Evolutionary conservation across 64 coral and sea anemone species (phyloP), one percentile per base, ranked within the genome.

Genomic region (Platygyra sinensis): DNA sequence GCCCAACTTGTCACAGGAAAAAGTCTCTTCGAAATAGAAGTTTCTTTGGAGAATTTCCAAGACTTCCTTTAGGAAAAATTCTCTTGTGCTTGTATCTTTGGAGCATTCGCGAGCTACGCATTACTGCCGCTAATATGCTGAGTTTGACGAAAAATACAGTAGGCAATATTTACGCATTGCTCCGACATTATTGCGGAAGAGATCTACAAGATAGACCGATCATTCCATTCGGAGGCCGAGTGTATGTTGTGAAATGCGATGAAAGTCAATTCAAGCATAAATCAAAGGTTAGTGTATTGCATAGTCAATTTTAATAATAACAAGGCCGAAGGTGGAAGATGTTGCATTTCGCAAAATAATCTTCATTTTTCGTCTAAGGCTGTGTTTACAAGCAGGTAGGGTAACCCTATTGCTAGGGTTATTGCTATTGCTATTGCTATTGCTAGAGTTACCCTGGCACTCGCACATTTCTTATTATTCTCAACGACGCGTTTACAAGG

Each of bases 241-340:
- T 63, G 15, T 79, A 67, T 22, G 25, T 89, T 2, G 42, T 72
- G 0, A 80, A 89, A 28, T 79, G 75, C 17, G 87, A 89, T 61
- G 87, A 89, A 54, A 79, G 87, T 69, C 75, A 89, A 52, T 89
- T 89, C 60, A 79, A 88, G 25, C 86, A 88, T 52, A 88, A 88
- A n/a, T 73, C 67, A 54, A 87, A 87, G 67, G n/a, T 87, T 46
- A 46, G 42, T 46, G 42, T 46, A 46, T 6, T 46, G 42, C 42
- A 46, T 46, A 46, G 42, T 46, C 42, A 46, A 46, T 46, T 46
- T 46, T 46, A 46, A 46, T 46, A 8, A 46, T 6, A 46, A 46
- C 7, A 46, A 46, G 42, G 42, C 5, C 42, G 7, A 46, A 46
- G 3, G 42, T 46, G 5, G 38, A 39, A 46, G 7, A 46, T 46